Evolutionary conservation across 2,888 invertebrate genomes (phyloP), one percentile per base, ranked within the genome.

Genomic region (Lymantria dispar): DNA sequence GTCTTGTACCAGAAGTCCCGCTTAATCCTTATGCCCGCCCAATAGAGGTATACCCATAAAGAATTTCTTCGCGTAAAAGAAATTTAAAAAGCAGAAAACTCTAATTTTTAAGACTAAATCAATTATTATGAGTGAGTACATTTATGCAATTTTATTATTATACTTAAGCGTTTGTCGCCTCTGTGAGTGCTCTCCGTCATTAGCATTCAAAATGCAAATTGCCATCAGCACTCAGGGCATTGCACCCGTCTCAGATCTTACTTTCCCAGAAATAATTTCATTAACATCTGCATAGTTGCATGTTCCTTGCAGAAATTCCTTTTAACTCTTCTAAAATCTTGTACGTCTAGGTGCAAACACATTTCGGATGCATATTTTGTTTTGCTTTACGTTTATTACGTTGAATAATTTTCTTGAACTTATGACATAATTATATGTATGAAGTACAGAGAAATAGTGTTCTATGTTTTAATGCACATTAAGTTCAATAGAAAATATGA

Each of bases 191-290:
- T 74, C 66, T 70, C 72, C 72, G 73, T 83, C 85, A 85, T 88
- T 88, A 87, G 80, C 82, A 88, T 88, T 87, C 89, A 88, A 83
- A 86, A 89, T 89, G 89, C 83, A 87, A 87, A 89, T 89, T 85
- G 79, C 78, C 74, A 67, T 69, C 66, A 77, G 78, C 84, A 79
- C 78, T 82, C 72, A 75, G 88, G 81, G 79, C 87, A 76, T 74
- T 81, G 87, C 85, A 80, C 88, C 79, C 87, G 78, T 79, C 85
- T 79, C 83, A 78, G 80, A 83, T 83, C 83, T 83, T 80, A 83
- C 84, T 86, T 88, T 88, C 87, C 77, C 81, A 86, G 87, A 87
- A 88, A 87, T 87, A 85, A 88, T 88, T 87, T 86, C 84, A 86
- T 87, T 87, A 87, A 85, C 85, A 85, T 85, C 85, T 80, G 80